Evolutionary conservation across 2,797 vertebrate species (phyloP).

Genomic region (Dryobates pubescens): DNA sequence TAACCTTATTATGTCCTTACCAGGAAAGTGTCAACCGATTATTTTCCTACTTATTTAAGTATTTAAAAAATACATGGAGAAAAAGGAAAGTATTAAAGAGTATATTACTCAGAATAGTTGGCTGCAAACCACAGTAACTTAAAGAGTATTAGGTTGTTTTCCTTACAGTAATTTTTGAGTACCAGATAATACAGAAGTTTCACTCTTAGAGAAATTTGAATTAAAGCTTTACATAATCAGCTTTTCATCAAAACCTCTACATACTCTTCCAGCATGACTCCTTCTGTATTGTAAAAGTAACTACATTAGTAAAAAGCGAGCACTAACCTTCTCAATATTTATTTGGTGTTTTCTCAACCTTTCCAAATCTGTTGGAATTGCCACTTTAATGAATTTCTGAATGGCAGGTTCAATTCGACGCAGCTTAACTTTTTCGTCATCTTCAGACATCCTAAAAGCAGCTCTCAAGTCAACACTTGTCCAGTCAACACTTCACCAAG

Average conservation of each 20-base stretch:
- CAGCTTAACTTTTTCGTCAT: slow-evolving; percentile 88
- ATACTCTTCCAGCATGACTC: background rate
- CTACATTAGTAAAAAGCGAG: background rate
- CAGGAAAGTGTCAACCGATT: background rate
- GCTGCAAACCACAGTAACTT: background rate
- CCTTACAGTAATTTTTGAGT: background rate
- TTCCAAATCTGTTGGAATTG: slow-evolving; percentile 95
- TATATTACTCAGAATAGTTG: background rate
- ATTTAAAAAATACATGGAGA: background rate
- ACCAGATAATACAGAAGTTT: background rate
- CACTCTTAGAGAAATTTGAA: background rate
- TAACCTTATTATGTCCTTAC: background rate
- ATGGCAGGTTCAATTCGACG: slow-evolving; percentile 92
- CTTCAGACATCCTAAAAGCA: slow-evolving; percentile 86
- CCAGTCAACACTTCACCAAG: slow-evolving; percentile 33
- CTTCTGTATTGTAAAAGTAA: background rate
- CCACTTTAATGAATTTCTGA: slow-evolving; percentile 97
- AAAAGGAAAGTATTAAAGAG: background rate
- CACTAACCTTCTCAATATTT: slow-evolving; percentile 95
- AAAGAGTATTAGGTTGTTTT: background rate
- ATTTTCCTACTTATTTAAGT: background rate
- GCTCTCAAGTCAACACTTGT: slow-evolving; percentile 47
- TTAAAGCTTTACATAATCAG: slow-evolving; percentile 17
- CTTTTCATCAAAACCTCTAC: background rate
- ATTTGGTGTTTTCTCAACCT: slow-evolving; percentile 93